Evolutionary conservation across 2,888 invertebrate genomes (phyloP), one percentile per base, ranked within the genome.

Genomic region (Magallana nippona): DNA sequence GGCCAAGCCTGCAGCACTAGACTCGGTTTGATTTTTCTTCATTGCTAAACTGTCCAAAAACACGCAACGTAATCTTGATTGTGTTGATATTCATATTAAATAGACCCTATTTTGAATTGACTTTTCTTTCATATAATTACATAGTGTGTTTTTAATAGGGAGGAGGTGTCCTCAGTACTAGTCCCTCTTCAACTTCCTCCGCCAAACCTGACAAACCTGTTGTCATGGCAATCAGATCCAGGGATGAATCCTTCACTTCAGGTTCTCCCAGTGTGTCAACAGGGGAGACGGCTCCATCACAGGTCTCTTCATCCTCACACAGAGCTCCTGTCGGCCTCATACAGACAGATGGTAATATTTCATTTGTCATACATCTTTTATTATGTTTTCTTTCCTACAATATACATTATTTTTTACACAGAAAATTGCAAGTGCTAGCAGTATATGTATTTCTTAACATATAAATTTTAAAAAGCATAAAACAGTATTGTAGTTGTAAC

Each of bases 1-100:
- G 44, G 91, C 90, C 10, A 90, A 90, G 86, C 91, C 89, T 22
- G 17, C 82, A 27, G 22, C 71, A 15, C 13, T 71, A 32, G 71
- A 71, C 71, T 71, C 71, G 71, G 71, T 71, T 63, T 10, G 62
- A 81, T 15, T 32, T 2, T 10, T 10, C 1, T 19, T 10, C 15
- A n/a, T 17, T n/a, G 1, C 8, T 44, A 44, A 44, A 44, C 44
- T 44, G 44, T 44, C 44, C 44, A 44, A 44, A 44, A 44, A 44
- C n/a, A 60, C 60, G n/a, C 5, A 17, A n/a, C n/a, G 2, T 10
- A 60, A 60, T 8, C 1, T n/a, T n/a, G 44, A 8, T 44, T 44
- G 44, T 44, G 44, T 44, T 44, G 0, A 44, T 44, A 44, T 8
- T 5, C 5, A 44, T 44, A 44, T 44, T 44, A 3, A 8, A 3